A percentile compares a stretch with the other conserved stretches of the same genome.
Conservation (phyloP, 2,797 vertebrate species). For the Tauraco hartlaubi region DNA sequence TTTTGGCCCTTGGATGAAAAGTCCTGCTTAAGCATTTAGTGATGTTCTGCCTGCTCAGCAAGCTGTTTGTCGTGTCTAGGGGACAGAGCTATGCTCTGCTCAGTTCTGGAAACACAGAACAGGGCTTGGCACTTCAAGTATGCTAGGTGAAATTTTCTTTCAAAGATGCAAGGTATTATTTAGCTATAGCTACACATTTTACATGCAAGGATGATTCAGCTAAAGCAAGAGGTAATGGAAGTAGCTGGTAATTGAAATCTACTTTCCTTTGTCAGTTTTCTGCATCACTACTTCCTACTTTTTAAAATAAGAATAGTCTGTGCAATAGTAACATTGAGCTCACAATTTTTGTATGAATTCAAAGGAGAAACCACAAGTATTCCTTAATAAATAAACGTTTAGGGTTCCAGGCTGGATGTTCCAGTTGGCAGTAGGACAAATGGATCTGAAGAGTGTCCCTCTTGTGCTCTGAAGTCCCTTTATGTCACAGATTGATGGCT, state of each 20-base stretch:
- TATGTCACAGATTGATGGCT: constrained; percentile 68
- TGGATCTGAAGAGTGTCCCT: constrained; percentile 46
- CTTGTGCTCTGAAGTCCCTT: constrained; percentile 63
- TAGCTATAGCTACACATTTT: background rate
- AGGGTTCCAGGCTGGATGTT: constrained; percentile 51
- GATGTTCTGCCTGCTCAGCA: background rate
- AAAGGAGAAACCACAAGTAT: background rate
- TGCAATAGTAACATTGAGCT: background rate
- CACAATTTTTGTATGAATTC: constrained; percentile 10
- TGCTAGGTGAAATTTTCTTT: background rate
- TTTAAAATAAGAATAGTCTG: background rate
- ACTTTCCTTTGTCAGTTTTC: background rate
- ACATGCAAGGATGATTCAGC: background rate
- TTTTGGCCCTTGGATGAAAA: background rate
- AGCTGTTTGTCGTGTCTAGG: background rate
- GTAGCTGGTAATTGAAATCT: constrained; percentile 29
- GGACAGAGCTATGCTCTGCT: background rate
- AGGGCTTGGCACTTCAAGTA: background rate
- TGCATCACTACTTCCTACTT: background rate
- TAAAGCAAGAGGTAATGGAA: background rate
- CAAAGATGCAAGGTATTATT: background rate
- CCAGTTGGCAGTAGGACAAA: constrained; percentile 68
- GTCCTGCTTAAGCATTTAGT: background rate
- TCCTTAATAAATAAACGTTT: constrained; percentile 52
- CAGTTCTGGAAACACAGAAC: background rate